A percentile compares a stretch with the other conserved stretches of the same genome.
Evolutionary conservation across 2,888 invertebrate genomes (phyloP).

Genomic region (Cynaeus angustus): DNA sequence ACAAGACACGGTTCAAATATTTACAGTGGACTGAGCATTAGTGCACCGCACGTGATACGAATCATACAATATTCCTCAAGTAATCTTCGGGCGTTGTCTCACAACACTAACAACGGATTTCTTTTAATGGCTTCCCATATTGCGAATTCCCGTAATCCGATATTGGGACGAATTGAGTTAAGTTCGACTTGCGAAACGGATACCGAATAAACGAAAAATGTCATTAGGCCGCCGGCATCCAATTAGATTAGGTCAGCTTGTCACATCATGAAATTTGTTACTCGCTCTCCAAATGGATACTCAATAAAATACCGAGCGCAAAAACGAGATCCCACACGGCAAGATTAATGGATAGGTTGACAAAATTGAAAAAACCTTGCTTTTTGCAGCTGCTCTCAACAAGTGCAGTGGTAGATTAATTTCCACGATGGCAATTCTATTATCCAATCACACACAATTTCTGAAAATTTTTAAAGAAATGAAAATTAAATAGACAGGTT

Average conservation of each 20-base stretch:
- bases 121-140: slow-evolving; percentile 66
- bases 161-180: slow-evolving; percentile 68
- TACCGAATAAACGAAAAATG: slow-evolving; percentile 69
- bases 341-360: slow-evolving; percentile 51
- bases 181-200: slow-evolving; percentile 63
- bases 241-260: slow-evolving; percentile 68
- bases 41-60: slow-evolving; percentile 65
- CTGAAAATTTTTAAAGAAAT: no score
- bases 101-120: slow-evolving; percentile 63
- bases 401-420: slow-evolving; percentile 20
- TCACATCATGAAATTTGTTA: slow-evolving; percentile 66
- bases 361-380: slow-evolving; percentile 49
- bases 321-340: slow-evolving; percentile 49
- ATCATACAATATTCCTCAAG: slow-evolving; percentile 56
- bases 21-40: slow-evolving; percentile 67
- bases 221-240: slow-evolving; percentile 67
- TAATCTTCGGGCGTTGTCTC: slow-evolving; percentile 58
- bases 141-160: slow-evolving; percentile 70
- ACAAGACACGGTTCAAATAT: slow-evolving; percentile 63
- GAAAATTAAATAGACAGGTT: no score
- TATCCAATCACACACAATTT: no score
- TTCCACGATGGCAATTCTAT: no score
- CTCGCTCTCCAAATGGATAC: slow-evolving; percentile 55
- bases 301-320: slow-evolving; percentile 51
- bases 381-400: slow-evolving; percentile 38